Percentiles rank a stretch among this genome's conserved stretches.
Evolutionary conservation across 2,888 invertebrate genomes (phyloP).

Genomic region (Nomada hirtipes): DNA sequence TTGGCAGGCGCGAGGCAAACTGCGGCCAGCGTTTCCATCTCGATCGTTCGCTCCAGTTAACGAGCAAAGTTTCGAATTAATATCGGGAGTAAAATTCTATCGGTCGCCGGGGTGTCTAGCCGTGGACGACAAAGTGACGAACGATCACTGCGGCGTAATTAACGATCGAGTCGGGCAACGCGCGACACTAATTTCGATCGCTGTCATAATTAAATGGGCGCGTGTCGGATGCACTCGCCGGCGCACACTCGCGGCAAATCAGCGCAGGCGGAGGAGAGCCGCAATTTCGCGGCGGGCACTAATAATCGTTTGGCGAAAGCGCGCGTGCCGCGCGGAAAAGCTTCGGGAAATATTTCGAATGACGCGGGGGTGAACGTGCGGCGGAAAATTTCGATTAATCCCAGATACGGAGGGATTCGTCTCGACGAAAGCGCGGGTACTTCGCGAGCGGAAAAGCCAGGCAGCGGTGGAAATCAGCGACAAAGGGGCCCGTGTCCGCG

Average conservation of each 20-base stretch:
- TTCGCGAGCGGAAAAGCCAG: background rate
- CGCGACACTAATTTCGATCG: constrained; percentile 52
- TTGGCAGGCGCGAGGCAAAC: background rate
- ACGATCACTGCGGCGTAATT: constrained; percentile 53
- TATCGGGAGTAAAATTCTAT: constrained; percentile 3
- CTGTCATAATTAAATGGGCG: constrained; percentile 57
- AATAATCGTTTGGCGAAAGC: constrained; percentile 40
- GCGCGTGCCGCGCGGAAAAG: constrained; percentile 4
- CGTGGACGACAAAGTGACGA: constrained; percentile 51
- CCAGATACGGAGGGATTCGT: constrained; percentile 28
- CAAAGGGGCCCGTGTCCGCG: constrained; percentile 30
- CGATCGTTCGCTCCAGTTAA: constrained; percentile 25
- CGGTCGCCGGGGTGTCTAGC: constrained; percentile 40
- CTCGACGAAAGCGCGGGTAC: background rate
- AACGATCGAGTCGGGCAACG: constrained; percentile 34
- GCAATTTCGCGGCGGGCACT: constrained; percentile 40
- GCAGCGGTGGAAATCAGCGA: constrained; percentile 47
- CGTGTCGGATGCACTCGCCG: background rate
- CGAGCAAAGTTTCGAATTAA: constrained; percentile 52
- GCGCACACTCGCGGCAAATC: background rate
- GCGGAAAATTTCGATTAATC: constrained; percentile 54
- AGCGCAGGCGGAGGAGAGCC: background rate
- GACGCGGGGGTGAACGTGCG: background rate
- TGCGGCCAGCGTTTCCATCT: background rate
- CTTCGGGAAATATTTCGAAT: constrained; percentile 48